Evolutionary conservation across 2,113 vertebrate genomes (phyloP).

Genomic region (Colaptes auratus): DNA sequence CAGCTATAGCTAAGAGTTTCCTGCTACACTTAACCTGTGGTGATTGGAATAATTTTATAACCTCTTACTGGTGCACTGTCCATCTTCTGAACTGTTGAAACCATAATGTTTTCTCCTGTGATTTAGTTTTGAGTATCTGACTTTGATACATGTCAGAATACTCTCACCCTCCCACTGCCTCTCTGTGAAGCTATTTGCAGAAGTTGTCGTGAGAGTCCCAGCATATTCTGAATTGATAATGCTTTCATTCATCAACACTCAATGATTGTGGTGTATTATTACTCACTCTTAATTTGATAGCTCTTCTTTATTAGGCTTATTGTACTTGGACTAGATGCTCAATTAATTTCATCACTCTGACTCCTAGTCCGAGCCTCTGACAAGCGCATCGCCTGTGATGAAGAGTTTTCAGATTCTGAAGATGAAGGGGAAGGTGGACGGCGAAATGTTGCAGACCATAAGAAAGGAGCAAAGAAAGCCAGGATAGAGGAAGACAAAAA

Average conservation of each 20-base stretch:
- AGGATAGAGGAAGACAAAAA: slow-evolving; percentile 91
- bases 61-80: not conserved
- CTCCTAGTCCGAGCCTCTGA: slow-evolving; percentile 89
- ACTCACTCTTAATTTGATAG: not conserved
- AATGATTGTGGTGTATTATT: not conserved
- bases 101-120: not conserved
- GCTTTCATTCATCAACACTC: not conserved
- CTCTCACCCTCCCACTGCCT: not conserved
- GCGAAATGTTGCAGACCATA: slow-evolving; percentile 88
- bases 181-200: not conserved
- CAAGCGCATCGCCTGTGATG: slow-evolving; percentile 93
- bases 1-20: not conserved
- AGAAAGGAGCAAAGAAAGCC: slow-evolving; percentile 89
- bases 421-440: slow-evolving; percentile 93
- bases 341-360: not conserved
- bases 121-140: not conserved
- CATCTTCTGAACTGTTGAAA: not conserved
- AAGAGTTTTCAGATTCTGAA: slow-evolving; percentile 95
- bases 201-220: not conserved
- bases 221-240: not conserved
- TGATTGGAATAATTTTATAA: not conserved
- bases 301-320: not conserved
- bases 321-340: not conserved
- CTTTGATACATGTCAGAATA: not conserved
- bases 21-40: not conserved